phyloP scores from a whole-genome alignment of 2,113 vertebrate species.

The Sclerurus mexicanus region DNA sequence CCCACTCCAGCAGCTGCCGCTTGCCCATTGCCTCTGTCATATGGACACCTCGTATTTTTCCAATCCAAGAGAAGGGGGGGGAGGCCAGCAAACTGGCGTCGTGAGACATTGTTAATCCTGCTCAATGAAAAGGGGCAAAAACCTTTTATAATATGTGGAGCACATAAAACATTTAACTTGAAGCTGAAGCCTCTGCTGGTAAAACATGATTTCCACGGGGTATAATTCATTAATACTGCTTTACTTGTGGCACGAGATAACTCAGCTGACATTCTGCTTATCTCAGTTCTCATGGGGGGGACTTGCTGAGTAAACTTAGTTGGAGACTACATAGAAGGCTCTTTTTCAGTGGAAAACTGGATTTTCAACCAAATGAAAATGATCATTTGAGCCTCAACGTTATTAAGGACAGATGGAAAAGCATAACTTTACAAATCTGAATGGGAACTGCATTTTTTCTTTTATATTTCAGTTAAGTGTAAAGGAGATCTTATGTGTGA shows the following conservation, averaged over 20 bases:
- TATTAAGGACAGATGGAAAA: background rate
- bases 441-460: background rate
- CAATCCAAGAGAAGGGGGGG: background rate
- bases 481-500: background rate
- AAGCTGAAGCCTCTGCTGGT: background rate
- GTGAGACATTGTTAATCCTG: background rate
- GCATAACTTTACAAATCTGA: background rate
- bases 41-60: constrained; percentile 15
- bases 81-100: background rate
- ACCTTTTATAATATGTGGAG: background rate
- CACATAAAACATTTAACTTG: background rate
- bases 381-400: background rate
- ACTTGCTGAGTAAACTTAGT: background rate
- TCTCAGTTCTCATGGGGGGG: background rate
- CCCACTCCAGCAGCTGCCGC: background rate
- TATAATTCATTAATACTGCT: background rate
- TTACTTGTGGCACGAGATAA: background rate
- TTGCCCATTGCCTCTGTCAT: background rate
- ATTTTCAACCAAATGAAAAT: background rate
- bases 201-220: background rate
- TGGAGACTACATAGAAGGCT: background rate
- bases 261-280: background rate
- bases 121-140: constrained; percentile 13
- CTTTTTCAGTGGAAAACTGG: background rate
- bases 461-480: background rate